Evolutionary conservation across 2,888 invertebrate species (phyloP).

Genomic region (Sphaerophoria taeniata): DNA sequence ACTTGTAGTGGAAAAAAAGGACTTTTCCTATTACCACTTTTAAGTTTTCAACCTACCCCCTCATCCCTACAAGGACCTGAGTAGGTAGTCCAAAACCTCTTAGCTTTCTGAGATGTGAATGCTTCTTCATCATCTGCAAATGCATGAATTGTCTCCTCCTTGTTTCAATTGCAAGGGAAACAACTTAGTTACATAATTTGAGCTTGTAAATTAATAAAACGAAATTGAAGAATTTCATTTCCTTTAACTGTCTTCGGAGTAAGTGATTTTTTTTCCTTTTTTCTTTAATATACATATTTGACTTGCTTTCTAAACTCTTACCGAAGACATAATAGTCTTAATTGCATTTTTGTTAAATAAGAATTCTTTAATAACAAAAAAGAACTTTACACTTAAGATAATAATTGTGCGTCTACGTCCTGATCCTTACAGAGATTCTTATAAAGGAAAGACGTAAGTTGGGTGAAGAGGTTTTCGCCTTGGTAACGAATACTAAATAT

Average conservation of each 20-base stretch:
- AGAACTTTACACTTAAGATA: slow-evolving; percentile 22
- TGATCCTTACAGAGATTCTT: not conserved
- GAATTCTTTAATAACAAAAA: slow-evolving; percentile 10
- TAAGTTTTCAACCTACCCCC: too few relatives aligned
- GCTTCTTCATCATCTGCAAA: slow-evolving; percentile 42
- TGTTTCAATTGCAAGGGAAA: slow-evolving; percentile 45
- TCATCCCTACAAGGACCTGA: too few relatives aligned
- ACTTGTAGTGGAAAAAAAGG: slow-evolving; percentile 1
- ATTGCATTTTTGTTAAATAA: slow-evolving; percentile 10
- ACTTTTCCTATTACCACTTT: slow-evolving; percentile 14
- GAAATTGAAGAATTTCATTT: slow-evolving; percentile 47
- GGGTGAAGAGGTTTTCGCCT: not conserved
- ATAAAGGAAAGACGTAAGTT: not conserved
- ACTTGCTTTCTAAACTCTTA: not conserved
- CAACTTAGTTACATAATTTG: slow-evolving; percentile 49
- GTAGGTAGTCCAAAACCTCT: slow-evolving; percentile 1
- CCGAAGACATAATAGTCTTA: slow-evolving; percentile 17
- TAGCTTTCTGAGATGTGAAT: not conserved
- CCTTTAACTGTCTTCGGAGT: not conserved
- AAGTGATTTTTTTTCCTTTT: not conserved
- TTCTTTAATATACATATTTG: not conserved
- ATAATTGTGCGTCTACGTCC: not conserved
- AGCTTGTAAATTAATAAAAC: slow-evolving; percentile 63
- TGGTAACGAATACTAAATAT: too few relatives aligned
- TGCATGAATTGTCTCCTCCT: slow-evolving; percentile 54